Base-by-base conservation (phyloP, 1,140 invertebrate genomes). In the Antheraea pernyi region DNA sequence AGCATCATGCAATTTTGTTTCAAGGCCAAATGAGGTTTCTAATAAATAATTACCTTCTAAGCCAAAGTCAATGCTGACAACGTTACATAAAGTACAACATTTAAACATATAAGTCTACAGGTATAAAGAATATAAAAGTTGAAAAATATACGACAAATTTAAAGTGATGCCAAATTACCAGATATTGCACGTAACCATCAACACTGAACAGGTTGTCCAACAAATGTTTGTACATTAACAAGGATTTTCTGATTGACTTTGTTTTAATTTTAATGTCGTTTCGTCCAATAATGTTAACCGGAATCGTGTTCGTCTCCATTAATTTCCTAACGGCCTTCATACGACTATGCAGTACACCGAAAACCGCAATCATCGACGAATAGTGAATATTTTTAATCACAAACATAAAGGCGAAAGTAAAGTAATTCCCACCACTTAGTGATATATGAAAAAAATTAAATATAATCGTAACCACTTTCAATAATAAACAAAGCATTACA, bases 221-320 rank as follows among this genome's bases (percentile, higher is more conserved):
- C 46, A 71, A 22, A 64, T 67, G 39, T 18, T 64, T 67, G 18
- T 71, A 71, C 58, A 67, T 59, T 7, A 39, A 30, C 30, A 67
- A 71, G 46, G 13, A 10, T 53, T 63, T 63, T 18, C 65, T 62
- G 6, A 59, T 39, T 11, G 48, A 48, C 39, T 18, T 67, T 48
- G 67, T 39, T 18, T 62, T 67, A 7, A 36, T 10, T 22, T 22
- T 59, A 10, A 71, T 37, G 39, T 67, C 65, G 30, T 71, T 19
- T 4, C 19, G 48, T 10, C 65, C 46, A 42, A 61, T 39, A 22
- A 71, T 64, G 30, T 67, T 67, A 9, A 71, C 58, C 2, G 60
- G 60, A 16, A 67, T 36, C n/a, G 46, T 8, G 13, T 22, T 63
- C 2, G 19, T 19, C 8, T 71, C 60, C 18, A 71, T 39, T 11